Evolutionary conservation across 1,140 invertebrate genomes (phyloP), one percentile per base, ranked within the genome.

Genomic region (Cylas formicarius): DNA sequence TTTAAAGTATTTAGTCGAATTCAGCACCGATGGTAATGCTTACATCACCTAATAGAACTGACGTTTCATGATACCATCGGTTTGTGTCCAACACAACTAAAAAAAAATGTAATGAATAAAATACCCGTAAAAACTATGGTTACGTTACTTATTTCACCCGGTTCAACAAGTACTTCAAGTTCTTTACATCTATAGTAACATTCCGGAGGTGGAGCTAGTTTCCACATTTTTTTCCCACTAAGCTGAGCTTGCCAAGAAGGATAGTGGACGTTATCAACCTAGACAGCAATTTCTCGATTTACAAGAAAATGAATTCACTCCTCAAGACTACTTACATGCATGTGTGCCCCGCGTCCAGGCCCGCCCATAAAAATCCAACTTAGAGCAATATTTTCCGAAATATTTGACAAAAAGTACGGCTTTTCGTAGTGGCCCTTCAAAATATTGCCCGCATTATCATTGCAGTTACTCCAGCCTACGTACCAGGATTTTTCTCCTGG

Each of bases 331-430:
- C 81, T 77, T 68, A 94, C 89, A 66, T 97, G 92, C 81, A 96
- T 85, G 53, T 92, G 84, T 1, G 92, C 91, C 0, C 93, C 93
- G 61, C 90, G 80, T 23, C 92, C 91, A 1, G 85, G 80, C 21
- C 84, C 90, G 0, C 93, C 93, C 82, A 97, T 95, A 60, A 97
- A 97, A 51, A 97, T 89, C 92, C 92, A 97, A 68, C 93, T 90
- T 0, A 86, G 78, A 36, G 80, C 82, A 56, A 88, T 86, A 48
- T 81, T 86, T 64, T 94, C 89, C 0, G 90, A 81, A 2, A 77
- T 77, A 27, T 66, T 66, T 0, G 92, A 90, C 4, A 97, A 72
- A 63, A 97, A 97, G 60, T 94, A 91, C 0, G 93, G 93, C 20
- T 80, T 68, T 0, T 70, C 64, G 62, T 96, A 96, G 62, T 91